Conservation (phyloP, 2,797 vertebrate genomes). For the Chromobotia macracanthus region DNA sequence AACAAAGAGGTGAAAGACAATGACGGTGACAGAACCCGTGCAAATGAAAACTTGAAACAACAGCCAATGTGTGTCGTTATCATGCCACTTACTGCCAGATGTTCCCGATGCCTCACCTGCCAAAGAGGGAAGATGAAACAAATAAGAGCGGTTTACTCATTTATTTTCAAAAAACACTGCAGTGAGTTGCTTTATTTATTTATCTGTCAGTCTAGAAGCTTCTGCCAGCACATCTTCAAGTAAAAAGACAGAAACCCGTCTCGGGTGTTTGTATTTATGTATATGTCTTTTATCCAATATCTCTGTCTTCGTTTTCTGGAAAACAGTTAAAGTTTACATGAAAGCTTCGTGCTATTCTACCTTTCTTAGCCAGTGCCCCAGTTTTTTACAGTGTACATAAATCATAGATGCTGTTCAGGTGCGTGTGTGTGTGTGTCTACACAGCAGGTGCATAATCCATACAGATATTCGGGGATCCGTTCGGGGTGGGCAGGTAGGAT, state of each 20-base stretch:
- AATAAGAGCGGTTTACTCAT: conserved; percentile 38
- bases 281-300: background rate
- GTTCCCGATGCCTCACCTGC: conserved; percentile 86
- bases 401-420: conserved; percentile 21
- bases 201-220: conserved; percentile 18
- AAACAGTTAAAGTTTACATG: conserved; percentile 1
- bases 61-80: conserved; percentile 47
- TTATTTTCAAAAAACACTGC: conserved; percentile 42
- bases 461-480: conserved; percentile 89
- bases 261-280: conserved; percentile 4
- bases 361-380: conserved; percentile 25
- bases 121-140: conserved; percentile 37
- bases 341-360: conserved; percentile 9
- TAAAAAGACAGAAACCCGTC: conserved; percentile 6
- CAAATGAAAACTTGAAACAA: conserved; percentile 37
- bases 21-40: conserved; percentile 20
- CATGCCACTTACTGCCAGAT: conserved; percentile 85
- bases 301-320: conserved; percentile 2
- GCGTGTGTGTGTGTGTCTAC: background rate
- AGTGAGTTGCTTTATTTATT: conserved; percentile 46
- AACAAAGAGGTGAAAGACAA: conserved; percentile 43
- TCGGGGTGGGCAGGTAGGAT: conserved; percentile 88
- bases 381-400: conserved; percentile 22
- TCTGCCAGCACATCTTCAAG: conserved; percentile 17
- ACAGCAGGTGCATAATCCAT: conserved; percentile 62